Percentiles rank a stretch among this genome's conserved stretches.
Evolutionary conservation across 1,140 invertebrate genomes (phyloP).

Genomic region (Aphidius gifuensis): DNA sequence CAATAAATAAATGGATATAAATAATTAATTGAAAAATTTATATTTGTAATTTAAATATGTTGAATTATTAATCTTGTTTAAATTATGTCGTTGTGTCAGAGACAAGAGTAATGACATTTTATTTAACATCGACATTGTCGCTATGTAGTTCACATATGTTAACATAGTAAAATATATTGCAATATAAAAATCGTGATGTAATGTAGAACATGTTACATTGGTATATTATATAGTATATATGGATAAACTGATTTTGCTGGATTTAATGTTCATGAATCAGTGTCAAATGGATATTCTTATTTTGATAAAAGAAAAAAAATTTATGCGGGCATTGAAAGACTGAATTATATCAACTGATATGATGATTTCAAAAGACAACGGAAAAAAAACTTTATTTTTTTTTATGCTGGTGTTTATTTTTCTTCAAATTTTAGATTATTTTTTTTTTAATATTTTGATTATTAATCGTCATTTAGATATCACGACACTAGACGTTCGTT

Average conservation of each 20-base stretch:
- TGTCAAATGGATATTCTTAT: constrained; percentile 36
- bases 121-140: constrained; percentile 24
- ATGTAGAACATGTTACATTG: constrained; percentile 28
- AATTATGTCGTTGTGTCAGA: constrained; percentile 7
- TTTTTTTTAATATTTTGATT: too few relatives aligned
- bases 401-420: too few relatives aligned
- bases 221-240: constrained; percentile 6
- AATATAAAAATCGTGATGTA: constrained; percentile 14
- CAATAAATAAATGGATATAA: too few relatives aligned
- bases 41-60: too few relatives aligned
- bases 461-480: too few relatives aligned
- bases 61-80: not conserved
- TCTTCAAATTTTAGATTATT: too few relatives aligned
- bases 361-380: too few relatives aligned
- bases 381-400: too few relatives aligned
- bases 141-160: constrained; percentile 22
- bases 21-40: too few relatives aligned
- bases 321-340: constrained; percentile 19
- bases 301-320: constrained; percentile 14
- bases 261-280: constrained; percentile 38
- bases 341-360: too few relatives aligned
- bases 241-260: not conserved
- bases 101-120: constrained; percentile 20
- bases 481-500: too few relatives aligned
- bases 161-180: not conserved